These are phyloP conservation scores for Apodemus sylvaticus DNA, from an alignment of 2,113 vertebrate genomes.

Conservation along the genomic window DNA sequence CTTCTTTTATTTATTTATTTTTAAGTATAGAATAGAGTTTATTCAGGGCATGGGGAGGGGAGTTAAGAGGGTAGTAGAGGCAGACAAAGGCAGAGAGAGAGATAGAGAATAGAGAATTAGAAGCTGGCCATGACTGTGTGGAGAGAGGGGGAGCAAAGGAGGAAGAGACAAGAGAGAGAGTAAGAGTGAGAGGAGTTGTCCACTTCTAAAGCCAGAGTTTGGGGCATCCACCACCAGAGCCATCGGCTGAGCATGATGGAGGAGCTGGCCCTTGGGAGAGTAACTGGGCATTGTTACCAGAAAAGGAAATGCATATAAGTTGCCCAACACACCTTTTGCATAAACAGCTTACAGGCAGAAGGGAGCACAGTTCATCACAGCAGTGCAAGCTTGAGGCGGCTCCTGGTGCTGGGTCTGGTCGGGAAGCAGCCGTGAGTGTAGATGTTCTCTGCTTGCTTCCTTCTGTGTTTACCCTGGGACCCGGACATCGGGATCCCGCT, in stretches of 20 bases:
- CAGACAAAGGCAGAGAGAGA: no score
- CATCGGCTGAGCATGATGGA: rapidly evolving
- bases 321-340: not conserved
- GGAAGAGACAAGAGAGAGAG: no score
- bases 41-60: no score
- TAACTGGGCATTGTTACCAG: not conserved
- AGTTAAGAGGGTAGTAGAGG: no score
- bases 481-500: not conserved
- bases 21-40: no score
- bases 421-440: not conserved
- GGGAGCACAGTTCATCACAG: not conserved
- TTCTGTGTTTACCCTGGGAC: not conserved
- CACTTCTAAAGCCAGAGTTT: not conserved
- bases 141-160: no score
- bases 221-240: rapidly evolving
- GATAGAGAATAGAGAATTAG: no score
- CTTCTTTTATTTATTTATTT: no score
- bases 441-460: no score
- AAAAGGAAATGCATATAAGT: not conserved
- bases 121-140: no score
- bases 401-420: not conserved
- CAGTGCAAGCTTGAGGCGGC: not conserved
- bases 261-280: not conserved
- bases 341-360: not conserved
- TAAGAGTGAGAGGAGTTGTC: no score